phyloP scores from a whole-genome alignment of 2,888 invertebrate genomes.

The Amblyjoppa fuscipennis region DNA sequence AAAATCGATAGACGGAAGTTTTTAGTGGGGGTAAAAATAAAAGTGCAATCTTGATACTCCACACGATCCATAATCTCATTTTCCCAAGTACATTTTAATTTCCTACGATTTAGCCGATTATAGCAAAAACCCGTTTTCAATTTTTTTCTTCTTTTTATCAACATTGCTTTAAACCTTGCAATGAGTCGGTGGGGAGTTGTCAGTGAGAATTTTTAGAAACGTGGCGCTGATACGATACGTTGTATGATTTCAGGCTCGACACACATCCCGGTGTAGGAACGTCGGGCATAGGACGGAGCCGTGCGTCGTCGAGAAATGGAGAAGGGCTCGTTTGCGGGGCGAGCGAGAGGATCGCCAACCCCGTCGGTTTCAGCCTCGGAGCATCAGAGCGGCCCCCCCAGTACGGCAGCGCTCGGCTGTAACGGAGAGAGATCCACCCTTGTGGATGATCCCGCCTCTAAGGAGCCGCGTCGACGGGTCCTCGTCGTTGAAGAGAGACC shows the following conservation, averaged over 20 bases:
- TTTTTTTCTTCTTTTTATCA: too few relatives aligned
- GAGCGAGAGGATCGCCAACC: slow-evolving; percentile 2
- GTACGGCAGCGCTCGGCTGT: slow-evolving; percentile 26
- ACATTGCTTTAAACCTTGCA: too few relatives aligned
- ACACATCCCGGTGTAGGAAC: neutral
- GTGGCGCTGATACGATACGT: neutral
- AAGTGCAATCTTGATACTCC: too few relatives aligned
- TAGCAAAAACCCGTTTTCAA: too few relatives aligned
- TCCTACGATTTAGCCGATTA: too few relatives aligned
- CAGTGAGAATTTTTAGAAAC: too few relatives aligned
- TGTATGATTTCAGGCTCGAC: neutral
- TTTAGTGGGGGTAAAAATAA: too few relatives aligned
- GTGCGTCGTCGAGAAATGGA: slow-evolving; percentile 11
- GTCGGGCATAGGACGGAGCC: neutral
- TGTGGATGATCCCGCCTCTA: slow-evolving; percentile 85
- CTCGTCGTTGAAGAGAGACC: slow-evolving; percentile 68
- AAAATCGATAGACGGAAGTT: too few relatives aligned
- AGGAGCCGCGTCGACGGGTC: slow-evolving; percentile 77
- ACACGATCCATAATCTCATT: too few relatives aligned
- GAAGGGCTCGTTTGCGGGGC: slow-evolving; percentile 1
- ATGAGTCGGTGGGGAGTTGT: too few relatives aligned
- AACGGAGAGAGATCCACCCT: slow-evolving; percentile 76
- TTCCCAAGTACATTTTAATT: too few relatives aligned
- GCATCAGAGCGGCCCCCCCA: slow-evolving; percentile 11
- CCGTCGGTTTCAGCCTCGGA: slow-evolving; percentile 11